Base-by-base conservation (phyloP, 2,888 invertebrate species). In the Xylocampa areola region DNA sequence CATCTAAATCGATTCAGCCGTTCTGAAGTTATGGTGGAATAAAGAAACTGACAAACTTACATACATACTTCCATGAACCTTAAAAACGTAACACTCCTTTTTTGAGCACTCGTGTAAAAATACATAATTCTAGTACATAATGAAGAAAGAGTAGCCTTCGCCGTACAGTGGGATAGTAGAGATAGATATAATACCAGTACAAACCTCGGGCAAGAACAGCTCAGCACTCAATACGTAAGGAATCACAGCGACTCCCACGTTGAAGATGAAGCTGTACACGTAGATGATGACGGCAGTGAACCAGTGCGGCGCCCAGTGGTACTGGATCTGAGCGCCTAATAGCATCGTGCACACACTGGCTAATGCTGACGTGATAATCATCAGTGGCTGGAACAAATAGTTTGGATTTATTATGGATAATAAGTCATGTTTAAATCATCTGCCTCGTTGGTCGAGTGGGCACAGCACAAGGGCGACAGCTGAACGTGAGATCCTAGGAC, bases 141-240 rank as follows among this genome's bases (percentile, higher is more conserved):
- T n/a, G n/a, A n/a, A n/a, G n/a, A n/a, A 4, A 4, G 11, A 17
- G 3, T 25, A 25, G 25, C 10, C 10, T 10, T 2, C n/a, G 8
- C n/a, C 11, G n/a, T 4, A 29, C 10, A 11, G 16, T 4, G 2
- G 4, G 8, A 36, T 10, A n/a, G 13, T 13, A 13, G 13, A 7
- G 6, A 14, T 5, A 13, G 13, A 13, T 13, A 5, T 1, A 21
- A 6, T 21, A 21, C 21, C 21, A 21, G 4, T 19, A 3, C 6
- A 29, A 13, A 94, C 92, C 84, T 94, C 92, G 1, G 94, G 92
- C 11, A 94, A 72, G 55, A 94, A 94, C 4, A 94, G 81, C 68
- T 94, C 94, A 13, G 92, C 88, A 13, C 89, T 80, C 8, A 94
- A 72, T 0, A 94, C 89, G 23, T 88, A 94, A 0, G 94, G 94